Conservation (phyloP, 2,888 invertebrate genomes). For the Gari tellinella region DNA sequence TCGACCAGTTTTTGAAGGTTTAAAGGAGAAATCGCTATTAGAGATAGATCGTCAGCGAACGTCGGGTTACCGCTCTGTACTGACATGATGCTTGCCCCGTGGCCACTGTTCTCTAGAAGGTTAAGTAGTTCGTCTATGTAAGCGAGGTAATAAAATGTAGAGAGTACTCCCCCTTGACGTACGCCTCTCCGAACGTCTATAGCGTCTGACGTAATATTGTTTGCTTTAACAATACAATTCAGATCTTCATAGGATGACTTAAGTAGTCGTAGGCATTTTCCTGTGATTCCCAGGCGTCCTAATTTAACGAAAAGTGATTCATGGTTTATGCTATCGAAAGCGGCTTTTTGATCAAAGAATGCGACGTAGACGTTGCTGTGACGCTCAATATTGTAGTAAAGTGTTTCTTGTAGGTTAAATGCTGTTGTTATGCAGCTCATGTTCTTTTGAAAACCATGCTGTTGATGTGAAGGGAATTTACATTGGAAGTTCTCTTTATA, state of each 20-base stretch:
- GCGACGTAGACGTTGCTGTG: neutral
- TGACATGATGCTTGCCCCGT: neutral
- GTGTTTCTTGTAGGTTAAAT: slow-evolving; percentile 4
- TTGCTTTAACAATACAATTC: too few relatives aligned
- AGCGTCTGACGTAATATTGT: too few relatives aligned
- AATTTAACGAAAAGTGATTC: neutral
- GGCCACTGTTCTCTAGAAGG: neutral
- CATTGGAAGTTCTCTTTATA: neutral
- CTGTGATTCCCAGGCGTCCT: neutral
- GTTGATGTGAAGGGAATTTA: slow-evolving; percentile 20
- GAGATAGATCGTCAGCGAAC: neutral
- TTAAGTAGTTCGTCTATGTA: neutral
- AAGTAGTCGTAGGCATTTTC: too few relatives aligned
- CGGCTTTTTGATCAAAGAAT: neutral
- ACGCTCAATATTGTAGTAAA: neutral
- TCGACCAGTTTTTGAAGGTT: neutral
- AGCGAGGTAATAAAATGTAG: neutral
- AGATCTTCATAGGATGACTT: too few relatives aligned
- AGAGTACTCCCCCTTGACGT: neutral
- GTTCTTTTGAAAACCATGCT: slow-evolving; percentile 7
- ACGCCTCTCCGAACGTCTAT: neutral
- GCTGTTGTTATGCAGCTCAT: slow-evolving; percentile 18
- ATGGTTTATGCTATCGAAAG: slow-evolving; percentile 3
- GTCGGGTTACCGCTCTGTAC: neutral
- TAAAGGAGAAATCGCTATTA: neutral